Percentiles rank a stretch among this genome's conserved stretches.
phyloP scores from a whole-genome alignment of 1,140 invertebrate genomes.

The Agrilus planipennis region DNA sequence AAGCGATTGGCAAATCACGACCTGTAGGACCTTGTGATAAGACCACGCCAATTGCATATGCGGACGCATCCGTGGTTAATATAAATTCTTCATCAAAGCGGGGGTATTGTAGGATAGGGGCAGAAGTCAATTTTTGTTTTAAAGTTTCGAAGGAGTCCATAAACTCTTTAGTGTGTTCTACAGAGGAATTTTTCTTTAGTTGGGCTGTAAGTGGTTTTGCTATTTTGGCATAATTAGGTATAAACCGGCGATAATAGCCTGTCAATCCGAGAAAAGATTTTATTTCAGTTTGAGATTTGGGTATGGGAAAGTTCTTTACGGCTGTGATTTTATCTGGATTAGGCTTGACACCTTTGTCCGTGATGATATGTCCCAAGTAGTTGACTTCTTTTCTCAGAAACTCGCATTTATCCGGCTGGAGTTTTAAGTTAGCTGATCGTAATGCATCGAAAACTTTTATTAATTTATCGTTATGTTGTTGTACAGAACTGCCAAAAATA shows the following conservation, averaged over 20 bases:
- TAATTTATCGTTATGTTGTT: slow-evolving; percentile 5
- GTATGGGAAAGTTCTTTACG: slow-evolving; percentile 19
- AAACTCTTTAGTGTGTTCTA: not conserved
- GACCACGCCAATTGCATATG: slow-evolving; percentile 34
- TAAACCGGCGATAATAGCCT: slow-evolving; percentile 7
- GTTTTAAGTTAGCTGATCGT: slow-evolving; percentile 4
- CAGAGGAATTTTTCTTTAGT: not conserved
- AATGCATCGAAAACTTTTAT: slow-evolving; percentile 2
- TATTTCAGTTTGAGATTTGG: slow-evolving; percentile 12
- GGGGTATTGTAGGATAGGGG: slow-evolving; percentile 25
- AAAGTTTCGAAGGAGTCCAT: slow-evolving; percentile 30
- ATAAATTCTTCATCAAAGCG: slow-evolving; percentile 28
- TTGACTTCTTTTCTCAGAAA: slow-evolving; percentile 24
- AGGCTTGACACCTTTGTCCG: slow-evolving; percentile 16
- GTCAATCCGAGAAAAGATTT: slow-evolving; percentile 23
- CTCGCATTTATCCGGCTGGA: slow-evolving; percentile 7
- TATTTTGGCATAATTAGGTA: slow-evolving; percentile 4
- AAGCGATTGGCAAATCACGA: slow-evolving; percentile 23
- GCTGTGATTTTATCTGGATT: slow-evolving; percentile 18
- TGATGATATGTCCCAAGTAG: slow-evolving; percentile 26
- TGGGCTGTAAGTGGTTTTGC: slow-evolving; percentile 13
- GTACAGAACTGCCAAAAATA: slow-evolving; percentile 5
- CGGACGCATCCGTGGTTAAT: slow-evolving; percentile 32
- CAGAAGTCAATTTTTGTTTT: slow-evolving; percentile 28
- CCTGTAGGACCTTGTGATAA: slow-evolving; percentile 24